A percentile compares a stretch with the other conserved stretches of the same genome.
Conservation (phyloP, 1,140 invertebrate genomes). For the Ridgeia piscesae region DNA sequence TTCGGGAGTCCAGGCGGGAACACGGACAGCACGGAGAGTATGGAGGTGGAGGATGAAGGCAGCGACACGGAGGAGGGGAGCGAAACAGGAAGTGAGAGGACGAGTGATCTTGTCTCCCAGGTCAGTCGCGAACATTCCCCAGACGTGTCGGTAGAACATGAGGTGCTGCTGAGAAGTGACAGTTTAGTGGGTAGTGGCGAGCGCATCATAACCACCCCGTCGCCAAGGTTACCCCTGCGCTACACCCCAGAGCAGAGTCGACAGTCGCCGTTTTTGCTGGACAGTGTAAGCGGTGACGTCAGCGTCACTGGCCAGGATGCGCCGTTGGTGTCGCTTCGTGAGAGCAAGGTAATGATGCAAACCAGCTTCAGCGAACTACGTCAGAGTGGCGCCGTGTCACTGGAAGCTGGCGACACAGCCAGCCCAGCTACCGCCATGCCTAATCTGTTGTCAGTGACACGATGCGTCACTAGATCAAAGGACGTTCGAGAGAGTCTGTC, state of each 20-base stretch:
- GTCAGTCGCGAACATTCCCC: not conserved
- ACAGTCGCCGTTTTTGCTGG: not conserved
- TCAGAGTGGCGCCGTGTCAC: not conserved
- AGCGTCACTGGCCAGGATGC: not conserved
- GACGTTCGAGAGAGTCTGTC: not conserved
- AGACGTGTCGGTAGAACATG: not conserved
- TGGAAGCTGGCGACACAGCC: not conserved
- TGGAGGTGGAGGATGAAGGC: not conserved
- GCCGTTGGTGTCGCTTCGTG: not conserved
- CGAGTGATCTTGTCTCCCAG: not conserved
- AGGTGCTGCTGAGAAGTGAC: not conserved
- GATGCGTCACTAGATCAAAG: not conserved
- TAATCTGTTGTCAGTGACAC: not conserved
- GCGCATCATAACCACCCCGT: not conserved
- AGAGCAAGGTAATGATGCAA: not conserved
- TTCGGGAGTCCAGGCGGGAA: not conserved
- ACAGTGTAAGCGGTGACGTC: not conserved
- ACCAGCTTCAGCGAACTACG: not conserved
- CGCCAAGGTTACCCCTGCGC: not conserved
- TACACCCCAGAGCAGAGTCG: not conserved
- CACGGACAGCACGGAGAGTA: not conserved
- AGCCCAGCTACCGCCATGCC: not conserved
- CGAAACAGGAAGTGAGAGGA: not conserved
- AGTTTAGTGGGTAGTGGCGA: not conserved
- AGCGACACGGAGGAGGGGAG: not conserved